Percentiles rank a stretch among this genome's conserved stretches.
Evolutionary conservation across 2,113 vertebrate species (phyloP).

Genomic region (Petromus typicus): DNA sequence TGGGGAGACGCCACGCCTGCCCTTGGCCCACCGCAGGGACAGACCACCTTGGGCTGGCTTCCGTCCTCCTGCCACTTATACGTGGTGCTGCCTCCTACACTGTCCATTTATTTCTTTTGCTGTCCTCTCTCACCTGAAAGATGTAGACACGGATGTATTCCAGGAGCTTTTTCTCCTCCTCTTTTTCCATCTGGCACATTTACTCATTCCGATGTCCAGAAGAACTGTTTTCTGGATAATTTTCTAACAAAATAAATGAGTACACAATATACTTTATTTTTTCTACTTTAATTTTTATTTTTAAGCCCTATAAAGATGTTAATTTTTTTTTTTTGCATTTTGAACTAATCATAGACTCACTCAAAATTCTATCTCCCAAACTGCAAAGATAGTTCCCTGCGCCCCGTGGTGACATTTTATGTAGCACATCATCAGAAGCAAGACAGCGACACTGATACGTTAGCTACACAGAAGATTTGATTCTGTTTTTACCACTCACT

Average conservation of each 20-base stretch:
- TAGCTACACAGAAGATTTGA: background rate
- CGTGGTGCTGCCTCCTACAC: background rate
- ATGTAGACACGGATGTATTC: background rate
- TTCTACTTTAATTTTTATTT: background rate
- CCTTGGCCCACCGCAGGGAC: rapidly evolving
- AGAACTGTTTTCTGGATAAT: background rate
- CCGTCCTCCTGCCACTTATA: background rate
- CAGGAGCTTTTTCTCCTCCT: rapidly evolving
- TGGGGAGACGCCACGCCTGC: background rate
- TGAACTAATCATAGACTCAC: background rate
- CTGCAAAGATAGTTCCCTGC: background rate
- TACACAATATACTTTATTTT: background rate
- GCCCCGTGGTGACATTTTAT: background rate
- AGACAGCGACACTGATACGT: background rate
- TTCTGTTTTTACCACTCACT: background rate
- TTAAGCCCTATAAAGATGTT: background rate
- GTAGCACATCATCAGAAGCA: background rate
- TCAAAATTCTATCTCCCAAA: background rate
- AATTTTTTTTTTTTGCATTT: background rate
- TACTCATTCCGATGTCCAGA: background rate
- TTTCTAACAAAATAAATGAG: background rate
- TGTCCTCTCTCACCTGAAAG: background rate
- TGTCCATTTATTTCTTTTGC: background rate
- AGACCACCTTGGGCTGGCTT: too few relatives aligned
- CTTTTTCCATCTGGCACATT: background rate